A percentile compares a stretch with the other conserved stretches of the same genome.
Evolutionary conservation across 2,888 invertebrate species (phyloP).

Genomic region (Brachynemurus nebulosus): DNA sequence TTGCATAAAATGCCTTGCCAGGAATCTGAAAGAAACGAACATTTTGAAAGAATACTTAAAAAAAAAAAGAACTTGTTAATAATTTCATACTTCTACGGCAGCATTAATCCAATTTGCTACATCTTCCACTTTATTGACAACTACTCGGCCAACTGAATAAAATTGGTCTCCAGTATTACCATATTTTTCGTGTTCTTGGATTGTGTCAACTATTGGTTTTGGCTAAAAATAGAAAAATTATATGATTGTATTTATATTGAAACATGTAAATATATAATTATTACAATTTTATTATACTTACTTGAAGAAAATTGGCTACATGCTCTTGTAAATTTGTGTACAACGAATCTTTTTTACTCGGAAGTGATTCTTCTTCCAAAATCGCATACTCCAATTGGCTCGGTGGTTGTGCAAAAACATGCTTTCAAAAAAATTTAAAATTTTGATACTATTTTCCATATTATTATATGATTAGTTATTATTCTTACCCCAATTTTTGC

Average conservation of each 20-base stretch:
- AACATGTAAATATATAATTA: background rate
- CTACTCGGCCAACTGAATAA: background rate
- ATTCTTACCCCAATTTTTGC: too few species aligned
- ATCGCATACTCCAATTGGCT: too few species aligned
- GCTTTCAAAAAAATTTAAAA: too few species aligned
- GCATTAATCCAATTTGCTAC: background rate
- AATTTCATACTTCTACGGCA: background rate
- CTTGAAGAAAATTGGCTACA: constrained; percentile 24
- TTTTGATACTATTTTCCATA: too few species aligned
- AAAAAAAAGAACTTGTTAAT: background rate
- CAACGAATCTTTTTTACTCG: constrained; percentile 25
- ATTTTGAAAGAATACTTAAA: constrained; percentile 15
- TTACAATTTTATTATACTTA: too few species aligned
- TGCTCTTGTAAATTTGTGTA: constrained; percentile 26
- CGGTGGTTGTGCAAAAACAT: too few species aligned
- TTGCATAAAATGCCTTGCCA: constrained; percentile 20
- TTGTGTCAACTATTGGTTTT: background rate
- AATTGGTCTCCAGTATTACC: background rate
- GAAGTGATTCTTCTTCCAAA: constrained; percentile 24
- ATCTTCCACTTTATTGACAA: background rate
- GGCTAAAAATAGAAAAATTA: background rate
- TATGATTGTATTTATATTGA: background rate
- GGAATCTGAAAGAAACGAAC: constrained; percentile 23
- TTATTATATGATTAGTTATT: too few species aligned
- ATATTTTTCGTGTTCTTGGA: background rate